A percentile compares a stretch with the other conserved stretches of the same genome.
Conservation (phyloP, 1,140 invertebrate species). For the Zaprionus nigranus region DNA sequence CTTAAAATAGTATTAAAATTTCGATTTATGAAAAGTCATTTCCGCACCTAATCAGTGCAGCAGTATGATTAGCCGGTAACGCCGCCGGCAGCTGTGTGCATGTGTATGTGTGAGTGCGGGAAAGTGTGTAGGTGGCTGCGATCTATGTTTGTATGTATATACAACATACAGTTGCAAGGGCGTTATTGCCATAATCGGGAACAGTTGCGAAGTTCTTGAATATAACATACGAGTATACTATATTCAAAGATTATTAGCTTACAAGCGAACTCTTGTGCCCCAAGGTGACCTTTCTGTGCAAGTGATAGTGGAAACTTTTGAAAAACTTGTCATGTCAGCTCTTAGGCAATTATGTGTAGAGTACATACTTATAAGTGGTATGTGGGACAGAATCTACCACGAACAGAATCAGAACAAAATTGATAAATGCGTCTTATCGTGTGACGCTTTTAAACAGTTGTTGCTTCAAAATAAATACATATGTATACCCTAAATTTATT, state of each 20-base stretch:
- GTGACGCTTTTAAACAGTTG: slow-evolving; percentile 4
- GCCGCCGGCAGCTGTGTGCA: slow-evolving; percentile 18
- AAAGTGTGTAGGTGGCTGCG: neutral
- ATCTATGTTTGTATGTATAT: neutral
- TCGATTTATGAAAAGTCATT: neutral
- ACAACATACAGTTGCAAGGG: neutral
- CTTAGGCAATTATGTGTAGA: slow-evolving; percentile 16
- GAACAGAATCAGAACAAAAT: slow-evolving; percentile 1
- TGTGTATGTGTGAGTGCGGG: neutral
- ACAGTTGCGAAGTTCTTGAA: neutral
- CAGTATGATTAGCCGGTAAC: slow-evolving; percentile 32
- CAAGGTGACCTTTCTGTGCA: slow-evolving; percentile 63
- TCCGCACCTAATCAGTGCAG: neutral
- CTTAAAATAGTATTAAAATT: neutral
- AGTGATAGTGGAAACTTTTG: slow-evolving; percentile 40
- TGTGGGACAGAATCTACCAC: neutral
- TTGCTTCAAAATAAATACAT: neutral
- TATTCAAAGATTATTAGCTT: slow-evolving; percentile 3
- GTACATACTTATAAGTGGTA: neutral
- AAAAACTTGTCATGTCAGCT: slow-evolving; percentile 23
- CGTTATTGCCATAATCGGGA: neutral
- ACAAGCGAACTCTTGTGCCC: slow-evolving; percentile 3
- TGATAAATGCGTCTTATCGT: slow-evolving; percentile 42
- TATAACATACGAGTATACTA: neutral
- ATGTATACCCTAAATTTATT: neutral